These are phyloP conservation scores for Drosophila teissieri DNA, from an alignment of 1,140 invertebrate species.

Conservation along the genomic window DNA sequence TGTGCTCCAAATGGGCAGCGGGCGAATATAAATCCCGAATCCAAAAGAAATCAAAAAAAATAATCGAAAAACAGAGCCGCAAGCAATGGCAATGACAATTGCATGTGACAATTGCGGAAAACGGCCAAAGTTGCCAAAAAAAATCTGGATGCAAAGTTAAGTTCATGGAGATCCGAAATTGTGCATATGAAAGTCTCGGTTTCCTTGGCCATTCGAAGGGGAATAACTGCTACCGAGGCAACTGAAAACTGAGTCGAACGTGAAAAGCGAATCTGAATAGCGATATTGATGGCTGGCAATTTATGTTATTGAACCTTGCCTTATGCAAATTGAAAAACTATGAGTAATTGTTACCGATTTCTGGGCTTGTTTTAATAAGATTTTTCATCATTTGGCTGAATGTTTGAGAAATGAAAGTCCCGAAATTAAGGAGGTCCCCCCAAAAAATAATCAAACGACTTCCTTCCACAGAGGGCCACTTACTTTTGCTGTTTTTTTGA, in stretches of 20 bases:
- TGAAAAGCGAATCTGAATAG: constrained; percentile 24
- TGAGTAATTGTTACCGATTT: constrained; percentile 52
- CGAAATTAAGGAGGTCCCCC: constrained; percentile 37
- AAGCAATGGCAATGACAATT: constrained; percentile 81
- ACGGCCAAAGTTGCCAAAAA: constrained; percentile 57
- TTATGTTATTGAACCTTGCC: constrained; percentile 70
- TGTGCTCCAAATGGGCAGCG: constrained; percentile 74
- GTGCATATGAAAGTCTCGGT: constrained; percentile 68
- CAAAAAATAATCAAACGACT: constrained; percentile 14
- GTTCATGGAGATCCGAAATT: constrained; percentile 74
- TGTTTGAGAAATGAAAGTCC: constrained; percentile 47
- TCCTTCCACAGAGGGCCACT: constrained; percentile 46
- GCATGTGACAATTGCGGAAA: constrained; percentile 76
- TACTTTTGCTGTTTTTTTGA: constrained; percentile 31
- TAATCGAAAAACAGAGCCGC: constrained; percentile 13
- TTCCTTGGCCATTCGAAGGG: constrained; percentile 51
- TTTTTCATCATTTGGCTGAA: constrained; percentile 29
- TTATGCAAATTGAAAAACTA: constrained; percentile 68
- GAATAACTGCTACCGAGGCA: constrained; percentile 2
- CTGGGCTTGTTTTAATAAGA: constrained; percentile 43
- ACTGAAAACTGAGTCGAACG: constrained; percentile 8
- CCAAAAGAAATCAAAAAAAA: constrained; percentile 28
- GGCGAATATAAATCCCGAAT: constrained; percentile 69
- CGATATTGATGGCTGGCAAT: constrained; percentile 42
- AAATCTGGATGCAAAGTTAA: constrained; percentile 60